Conservation (phyloP, 2,113 vertebrate genomes). For the Erythrocercus mccallii region DNA sequence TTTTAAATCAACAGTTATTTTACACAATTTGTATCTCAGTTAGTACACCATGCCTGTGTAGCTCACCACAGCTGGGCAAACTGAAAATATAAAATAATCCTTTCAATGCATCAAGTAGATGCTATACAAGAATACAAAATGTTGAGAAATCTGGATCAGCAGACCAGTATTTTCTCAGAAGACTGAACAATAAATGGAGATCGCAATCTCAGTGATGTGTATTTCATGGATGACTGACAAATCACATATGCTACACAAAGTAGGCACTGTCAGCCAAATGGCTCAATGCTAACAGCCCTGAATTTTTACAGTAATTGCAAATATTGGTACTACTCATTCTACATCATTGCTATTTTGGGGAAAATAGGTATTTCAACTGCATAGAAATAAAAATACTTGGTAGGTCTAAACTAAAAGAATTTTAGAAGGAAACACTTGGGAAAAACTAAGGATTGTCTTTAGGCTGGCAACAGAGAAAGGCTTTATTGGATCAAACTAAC, state of each 20-base stretch:
- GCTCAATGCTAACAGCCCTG: constrained; percentile 27
- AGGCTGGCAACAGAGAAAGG: background rate
- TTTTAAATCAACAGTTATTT: background rate
- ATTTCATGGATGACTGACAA: constrained; percentile 34
- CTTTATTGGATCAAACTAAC: background rate
- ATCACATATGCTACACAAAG: constrained; percentile 2
- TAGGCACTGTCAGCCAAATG: constrained; percentile 35
- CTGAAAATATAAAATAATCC: background rate
- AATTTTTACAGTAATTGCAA: background rate
- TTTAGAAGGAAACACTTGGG: background rate
- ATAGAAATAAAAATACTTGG: background rate
- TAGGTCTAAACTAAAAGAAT: background rate
- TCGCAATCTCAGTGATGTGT: background rate
- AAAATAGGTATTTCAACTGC: background rate
- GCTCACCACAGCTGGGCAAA: background rate
- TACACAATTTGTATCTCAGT: background rate
- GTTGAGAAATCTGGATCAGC: background rate
- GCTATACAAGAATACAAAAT: background rate
- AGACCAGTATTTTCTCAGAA: constrained; percentile 4
- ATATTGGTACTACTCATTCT: background rate
- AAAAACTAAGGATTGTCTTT: background rate
- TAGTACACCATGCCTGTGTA: background rate
- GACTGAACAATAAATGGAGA: background rate
- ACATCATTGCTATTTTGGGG: background rate
- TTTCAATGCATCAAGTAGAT: background rate